Conservation (phyloP, 2,888 invertebrate genomes). For the Philhelius pedissequus region DNA sequence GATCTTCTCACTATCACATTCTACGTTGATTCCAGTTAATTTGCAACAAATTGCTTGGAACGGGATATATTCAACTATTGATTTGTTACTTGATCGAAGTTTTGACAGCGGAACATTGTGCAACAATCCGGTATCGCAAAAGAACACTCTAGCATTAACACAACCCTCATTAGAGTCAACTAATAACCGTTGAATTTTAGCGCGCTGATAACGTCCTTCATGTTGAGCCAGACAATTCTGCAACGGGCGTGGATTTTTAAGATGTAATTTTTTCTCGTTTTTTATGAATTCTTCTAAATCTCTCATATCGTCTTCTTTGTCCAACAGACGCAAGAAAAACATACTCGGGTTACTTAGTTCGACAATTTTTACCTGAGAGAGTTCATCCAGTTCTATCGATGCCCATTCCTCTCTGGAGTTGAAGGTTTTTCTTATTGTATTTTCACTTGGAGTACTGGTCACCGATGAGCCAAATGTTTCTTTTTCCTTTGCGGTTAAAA, state of each 20-base stretch:
- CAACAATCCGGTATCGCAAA: conserved; percentile 40
- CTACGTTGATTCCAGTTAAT: conserved; percentile 69
- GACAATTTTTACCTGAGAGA: conserved; percentile 6
- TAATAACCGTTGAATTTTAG: conserved; percentile 70
- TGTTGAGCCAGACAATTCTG: conserved; percentile 71
- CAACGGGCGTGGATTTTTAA: conserved; percentile 58
- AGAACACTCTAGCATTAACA: conserved; percentile 49
- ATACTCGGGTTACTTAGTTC: conserved; percentile 13
- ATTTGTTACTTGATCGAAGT: conserved; percentile 15
- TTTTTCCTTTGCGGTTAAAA: neutral
- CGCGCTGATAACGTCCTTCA: conserved; percentile 69
- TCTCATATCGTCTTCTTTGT: conserved; percentile 3
- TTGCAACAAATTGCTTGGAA: conserved; percentile 71
- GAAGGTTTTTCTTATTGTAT: neutral
- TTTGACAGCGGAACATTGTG: conserved; percentile 2
- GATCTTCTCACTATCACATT: conserved; percentile 23
- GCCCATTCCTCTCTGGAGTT: conserved; percentile 27
- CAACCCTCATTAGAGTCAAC: conserved; percentile 37
- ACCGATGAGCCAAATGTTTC: neutral
- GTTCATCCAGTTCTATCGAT: conserved; percentile 21
- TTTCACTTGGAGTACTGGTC: neutral
- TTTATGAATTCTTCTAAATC: conserved; percentile 31
- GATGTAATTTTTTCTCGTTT: neutral
- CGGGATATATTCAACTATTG: conserved; percentile 66
- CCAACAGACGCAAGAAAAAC: conserved; percentile 29